Evolutionary conservation across 1,140 invertebrate species (phyloP).

Genomic region (Danaus plexippus): DNA sequence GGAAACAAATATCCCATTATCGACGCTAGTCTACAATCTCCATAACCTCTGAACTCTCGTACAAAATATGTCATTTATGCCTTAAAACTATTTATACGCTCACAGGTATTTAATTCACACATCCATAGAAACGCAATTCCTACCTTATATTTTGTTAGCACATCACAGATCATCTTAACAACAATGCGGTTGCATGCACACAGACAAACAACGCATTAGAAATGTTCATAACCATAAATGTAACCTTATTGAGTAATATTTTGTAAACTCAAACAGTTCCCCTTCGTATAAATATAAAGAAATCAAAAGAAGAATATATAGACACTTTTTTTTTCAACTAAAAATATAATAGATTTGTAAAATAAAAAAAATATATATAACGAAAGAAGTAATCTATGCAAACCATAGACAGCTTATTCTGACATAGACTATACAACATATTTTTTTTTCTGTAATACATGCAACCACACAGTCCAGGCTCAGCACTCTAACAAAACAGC

Average conservation of each 20-base stretch:
- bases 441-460: slow-evolving; percentile 21
- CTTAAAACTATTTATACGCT: slow-evolving; percentile 28
- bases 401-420: too few relatives aligned
- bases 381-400: too few relatives aligned
- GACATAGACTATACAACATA: too few relatives aligned
- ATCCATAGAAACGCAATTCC: slow-evolving; percentile 16
- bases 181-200: slow-evolving; percentile 32
- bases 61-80: slow-evolving; percentile 66
- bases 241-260: slow-evolving; percentile 2
- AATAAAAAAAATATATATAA: too few relatives aligned
- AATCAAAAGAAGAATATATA: too few relatives aligned
- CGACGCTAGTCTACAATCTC: slow-evolving; percentile 19
- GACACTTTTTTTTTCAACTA: too few relatives aligned
- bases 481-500: slow-evolving; percentile 50
- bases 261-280: too few relatives aligned
- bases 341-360: too few relatives aligned
- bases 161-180: slow-evolving; percentile 61
- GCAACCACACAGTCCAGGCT: slow-evolving; percentile 41
- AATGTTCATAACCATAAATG: slow-evolving; percentile 4
- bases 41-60: slow-evolving; percentile 39
- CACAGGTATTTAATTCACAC: slow-evolving; percentile 16
- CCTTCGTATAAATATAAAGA: too few relatives aligned
- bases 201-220: neutral
- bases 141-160: slow-evolving; percentile 46
- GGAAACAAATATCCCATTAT: too few relatives aligned